Evolutionary conservation across 1,140 invertebrate genomes (phyloP).

Genomic region (Lasioglossum baleicum): DNA sequence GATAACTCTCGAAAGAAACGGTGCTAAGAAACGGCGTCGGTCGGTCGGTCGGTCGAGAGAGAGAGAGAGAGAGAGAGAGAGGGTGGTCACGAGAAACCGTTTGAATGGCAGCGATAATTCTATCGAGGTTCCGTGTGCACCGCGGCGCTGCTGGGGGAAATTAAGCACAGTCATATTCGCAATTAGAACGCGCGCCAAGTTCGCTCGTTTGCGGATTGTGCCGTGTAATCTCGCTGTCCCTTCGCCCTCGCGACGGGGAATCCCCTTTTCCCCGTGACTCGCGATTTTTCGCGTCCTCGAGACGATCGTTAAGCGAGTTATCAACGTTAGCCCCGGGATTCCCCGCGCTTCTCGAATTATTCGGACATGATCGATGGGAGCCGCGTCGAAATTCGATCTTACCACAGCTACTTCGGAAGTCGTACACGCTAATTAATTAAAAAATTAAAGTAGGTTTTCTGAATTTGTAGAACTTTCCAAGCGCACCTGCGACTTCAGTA

Average conservation of each 20-base stretch:
- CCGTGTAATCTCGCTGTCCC: slow-evolving; percentile 52
- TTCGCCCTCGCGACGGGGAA: slow-evolving; percentile 29
- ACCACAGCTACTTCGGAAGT: no score
- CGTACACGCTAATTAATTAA: no score
- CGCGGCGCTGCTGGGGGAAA: slow-evolving; percentile 46
- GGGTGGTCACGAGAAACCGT: neutral
- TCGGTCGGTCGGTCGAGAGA: no score
- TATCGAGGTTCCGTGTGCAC: slow-evolving; percentile 37
- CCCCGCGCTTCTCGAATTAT: neutral
- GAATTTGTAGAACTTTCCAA: no score
- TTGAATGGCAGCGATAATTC: slow-evolving; percentile 28
- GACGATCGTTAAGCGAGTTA: slow-evolving; percentile 55
- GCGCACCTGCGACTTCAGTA: no score
- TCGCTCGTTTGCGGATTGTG: slow-evolving; percentile 66
- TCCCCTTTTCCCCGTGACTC: slow-evolving; percentile 60
- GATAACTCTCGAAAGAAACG: slow-evolving; percentile 32
- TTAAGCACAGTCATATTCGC: slow-evolving; percentile 69
- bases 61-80: no score
- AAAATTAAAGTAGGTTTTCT: no score
- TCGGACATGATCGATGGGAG: neutral
- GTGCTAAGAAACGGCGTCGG: neutral
- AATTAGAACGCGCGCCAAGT: slow-evolving; percentile 66
- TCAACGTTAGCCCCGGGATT: slow-evolving; percentile 2
- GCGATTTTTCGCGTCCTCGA: slow-evolving; percentile 61
- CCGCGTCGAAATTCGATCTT: neutral